These are phyloP conservation scores for Nothobranchius kuhntae DNA, from an alignment of 2,113 vertebrate genomes.

Conservation along the genomic window DNA sequence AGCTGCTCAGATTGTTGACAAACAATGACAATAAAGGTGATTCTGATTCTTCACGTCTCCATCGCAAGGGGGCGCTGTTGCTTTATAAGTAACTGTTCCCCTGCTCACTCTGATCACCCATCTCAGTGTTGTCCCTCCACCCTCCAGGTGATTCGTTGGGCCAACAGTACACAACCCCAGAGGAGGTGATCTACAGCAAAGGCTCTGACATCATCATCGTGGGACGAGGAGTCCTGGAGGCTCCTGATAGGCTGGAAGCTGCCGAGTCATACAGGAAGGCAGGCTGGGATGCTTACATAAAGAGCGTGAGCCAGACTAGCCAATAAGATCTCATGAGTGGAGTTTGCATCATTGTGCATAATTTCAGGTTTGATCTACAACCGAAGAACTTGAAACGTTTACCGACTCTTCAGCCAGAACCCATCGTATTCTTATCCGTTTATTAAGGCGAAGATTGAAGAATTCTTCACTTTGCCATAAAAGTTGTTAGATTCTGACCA, in stretches of 20 bases:
- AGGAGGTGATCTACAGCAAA: constrained; percentile 84
- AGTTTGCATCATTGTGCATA: too few species aligned
- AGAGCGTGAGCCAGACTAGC: constrained; percentile 61
- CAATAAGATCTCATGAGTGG: constrained; percentile 6
- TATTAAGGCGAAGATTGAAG: too few species aligned
- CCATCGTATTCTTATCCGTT: too few species aligned
- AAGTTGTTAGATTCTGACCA: too few species aligned
- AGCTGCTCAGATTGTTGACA: too few species aligned
- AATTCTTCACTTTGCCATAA: too few species aligned
- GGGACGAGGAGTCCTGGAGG: constrained; percentile 88
- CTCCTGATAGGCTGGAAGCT: constrained; percentile 75
- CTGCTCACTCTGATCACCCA: neutral
- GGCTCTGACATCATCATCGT: constrained; percentile 94
- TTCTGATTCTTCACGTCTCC: neutral
- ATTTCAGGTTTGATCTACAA: too few species aligned
- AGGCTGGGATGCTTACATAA: constrained; percentile 89
- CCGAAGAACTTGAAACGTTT: too few species aligned
- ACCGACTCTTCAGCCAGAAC: too few species aligned
- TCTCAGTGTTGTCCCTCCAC: neutral
- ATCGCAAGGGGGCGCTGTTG: constrained; percentile 56
- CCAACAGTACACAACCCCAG: constrained; percentile 89
- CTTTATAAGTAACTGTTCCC: neutral
- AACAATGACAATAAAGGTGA: too few species aligned
- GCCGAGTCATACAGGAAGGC: constrained; percentile 87
- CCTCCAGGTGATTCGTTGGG: constrained; percentile 87